Evolutionary conservation across 2,113 vertebrate genomes (phyloP).

Genomic region (Trematocara unimaculatum): DNA sequence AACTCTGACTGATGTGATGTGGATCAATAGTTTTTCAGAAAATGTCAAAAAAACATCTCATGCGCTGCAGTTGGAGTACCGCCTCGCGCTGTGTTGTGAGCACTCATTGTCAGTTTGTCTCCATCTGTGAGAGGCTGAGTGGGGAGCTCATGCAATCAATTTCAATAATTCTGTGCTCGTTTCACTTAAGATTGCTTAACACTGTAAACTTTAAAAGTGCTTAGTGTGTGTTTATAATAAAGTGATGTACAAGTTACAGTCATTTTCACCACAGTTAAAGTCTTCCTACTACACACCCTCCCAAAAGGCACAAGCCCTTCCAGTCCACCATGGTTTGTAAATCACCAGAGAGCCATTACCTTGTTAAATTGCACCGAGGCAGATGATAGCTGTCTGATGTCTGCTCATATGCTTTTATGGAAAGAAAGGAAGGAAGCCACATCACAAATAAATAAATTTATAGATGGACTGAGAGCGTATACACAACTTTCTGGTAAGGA

Average conservation of each 20-base stretch:
- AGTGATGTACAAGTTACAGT: conserved; percentile 15
- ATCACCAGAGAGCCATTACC: conserved; percentile 40
- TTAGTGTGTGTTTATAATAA: neutral
- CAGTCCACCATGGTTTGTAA: conserved; percentile 7
- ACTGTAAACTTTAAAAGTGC: neutral
- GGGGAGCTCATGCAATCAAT: neutral
- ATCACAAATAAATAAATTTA: conserved; percentile 44
- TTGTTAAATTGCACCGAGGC: conserved; percentile 37
- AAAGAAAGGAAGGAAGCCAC: conserved; percentile 15
- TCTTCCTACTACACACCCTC: neutral
- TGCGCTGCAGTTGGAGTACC: neutral
- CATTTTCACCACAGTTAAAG: neutral
- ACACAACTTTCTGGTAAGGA: neutral
- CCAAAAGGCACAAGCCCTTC: neutral
- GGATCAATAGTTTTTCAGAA: conserved; percentile 59
- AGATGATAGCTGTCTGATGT: conserved; percentile 35
- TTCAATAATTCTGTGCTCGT: neutral
- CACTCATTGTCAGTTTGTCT: conserved; percentile 12
- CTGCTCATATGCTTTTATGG: conserved; percentile 34
- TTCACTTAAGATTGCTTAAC: conserved; percentile 8
- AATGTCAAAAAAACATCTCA: conserved; percentile 43
- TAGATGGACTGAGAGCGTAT: neutral
- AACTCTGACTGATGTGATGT: conserved; percentile 49
- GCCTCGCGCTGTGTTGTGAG: neutral
- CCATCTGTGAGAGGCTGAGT: neutral